Evolutionary conservation across 2,888 invertebrate species (phyloP).

Genomic region (Andrena haemorrhoa): DNA sequence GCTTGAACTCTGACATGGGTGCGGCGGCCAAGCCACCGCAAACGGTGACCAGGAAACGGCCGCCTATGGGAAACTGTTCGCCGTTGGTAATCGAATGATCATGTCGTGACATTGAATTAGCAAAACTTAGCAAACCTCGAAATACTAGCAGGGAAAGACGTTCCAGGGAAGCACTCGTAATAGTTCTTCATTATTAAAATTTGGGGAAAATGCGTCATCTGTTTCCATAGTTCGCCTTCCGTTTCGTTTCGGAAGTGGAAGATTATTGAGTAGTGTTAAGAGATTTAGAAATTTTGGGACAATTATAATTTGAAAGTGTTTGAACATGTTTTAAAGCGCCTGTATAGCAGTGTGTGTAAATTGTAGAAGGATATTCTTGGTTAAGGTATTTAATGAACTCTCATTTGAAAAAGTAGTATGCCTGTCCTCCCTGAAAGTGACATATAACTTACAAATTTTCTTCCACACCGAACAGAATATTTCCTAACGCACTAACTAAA

Average conservation of each 20-base stretch:
- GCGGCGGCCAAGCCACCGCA: slow-evolving; percentile 72
- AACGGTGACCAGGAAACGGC: slow-evolving; percentile 74
- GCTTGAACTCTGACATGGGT: slow-evolving; percentile 79
- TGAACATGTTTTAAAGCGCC: background rate
- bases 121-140: slow-evolving; percentile 45
- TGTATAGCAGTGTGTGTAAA: too few relatives aligned
- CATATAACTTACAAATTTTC: too few relatives aligned
- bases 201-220: background rate
- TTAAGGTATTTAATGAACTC: too few relatives aligned
- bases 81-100: slow-evolving; percentile 71
- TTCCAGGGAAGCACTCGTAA: background rate
- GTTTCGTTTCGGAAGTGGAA: background rate
- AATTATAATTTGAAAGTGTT: too few relatives aligned
- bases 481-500: slow-evolving; percentile 33
- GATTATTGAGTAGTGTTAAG: background rate
- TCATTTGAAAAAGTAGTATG: too few relatives aligned
- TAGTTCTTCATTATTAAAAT: background rate
- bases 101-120: slow-evolving; percentile 65
- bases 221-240: background rate
- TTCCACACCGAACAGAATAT: slow-evolving; percentile 26
- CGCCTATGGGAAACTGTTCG: slow-evolving; percentile 70
- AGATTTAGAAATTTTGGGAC: background rate
- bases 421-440: too few relatives aligned
- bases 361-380: too few relatives aligned
- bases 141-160: background rate